A percentile compares a stretch with the other conserved stretches of the same genome.
Conservation (phyloP, 1,140 invertebrate species). For the Brachionus paranguensis region DNA sequence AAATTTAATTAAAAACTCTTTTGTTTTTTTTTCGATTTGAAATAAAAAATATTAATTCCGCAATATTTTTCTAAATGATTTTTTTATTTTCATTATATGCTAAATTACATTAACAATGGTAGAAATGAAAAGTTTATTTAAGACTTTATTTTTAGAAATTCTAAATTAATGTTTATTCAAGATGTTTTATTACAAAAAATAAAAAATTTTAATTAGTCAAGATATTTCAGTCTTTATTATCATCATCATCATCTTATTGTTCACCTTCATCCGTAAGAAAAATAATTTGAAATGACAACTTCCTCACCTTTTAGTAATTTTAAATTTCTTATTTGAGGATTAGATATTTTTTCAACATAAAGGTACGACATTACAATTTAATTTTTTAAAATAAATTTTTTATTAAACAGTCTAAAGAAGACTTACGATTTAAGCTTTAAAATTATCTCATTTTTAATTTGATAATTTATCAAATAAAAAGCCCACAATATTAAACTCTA, state of each 20-base stretch:
- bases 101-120: not conserved
- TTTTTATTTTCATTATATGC: not conserved
- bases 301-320: not conserved
- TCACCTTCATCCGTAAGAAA: not conserved
- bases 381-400: not conserved
- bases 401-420: not conserved
- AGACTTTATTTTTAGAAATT: not conserved
- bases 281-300: not conserved
- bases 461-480: no score
- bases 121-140: not conserved
- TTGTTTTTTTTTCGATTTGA: not conserved
- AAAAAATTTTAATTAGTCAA: not conserved
- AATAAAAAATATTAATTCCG: not conserved
- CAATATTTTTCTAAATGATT: not conserved
- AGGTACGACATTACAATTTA: not conserved
- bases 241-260: not conserved
- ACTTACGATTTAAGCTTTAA: not conserved
- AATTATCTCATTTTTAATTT: not conserved
- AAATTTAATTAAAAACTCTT: not conserved
- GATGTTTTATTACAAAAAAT: not conserved
- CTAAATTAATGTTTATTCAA: not conserved
- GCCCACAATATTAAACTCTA: no score
- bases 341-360: not conserved
- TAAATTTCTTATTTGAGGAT: not conserved
- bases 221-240: not conserved